Evolutionary conservation across 2,797 vertebrate species (phyloP), one percentile per base, ranked within the genome.

Genomic region (Perodicticus potto): DNA sequence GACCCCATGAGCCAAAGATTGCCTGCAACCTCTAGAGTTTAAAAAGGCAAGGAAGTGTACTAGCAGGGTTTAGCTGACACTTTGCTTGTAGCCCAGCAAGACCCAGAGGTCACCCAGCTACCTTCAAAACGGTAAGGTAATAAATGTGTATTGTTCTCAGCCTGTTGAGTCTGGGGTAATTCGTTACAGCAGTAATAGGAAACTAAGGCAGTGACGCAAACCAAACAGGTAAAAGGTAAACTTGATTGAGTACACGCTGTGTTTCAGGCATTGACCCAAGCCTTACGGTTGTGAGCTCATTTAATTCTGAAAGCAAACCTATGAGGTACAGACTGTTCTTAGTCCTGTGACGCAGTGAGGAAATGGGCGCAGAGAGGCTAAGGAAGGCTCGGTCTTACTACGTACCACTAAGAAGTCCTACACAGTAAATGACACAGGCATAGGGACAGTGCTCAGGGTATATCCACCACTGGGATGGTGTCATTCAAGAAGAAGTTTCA

Each of bases 121-220:
- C 23, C 90, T 90, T n/a, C 43, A 85, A 11, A 93, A 76, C 20
- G 80, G 3, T 70, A 89, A 57, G 3, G 82, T 90, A 78, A 92
- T 63, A 86, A 76, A 83, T n/a, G 27, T 67, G 6, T 89, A 11
- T 37, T 88, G 57, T 61, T 86, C 92, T 65, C 94, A 80, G 7
- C 16, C 70, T 16, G 65, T 81, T 77, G 70, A 57, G 1, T 80
- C 74, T 81, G 19, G 45, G 59, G 11, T 81, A 49, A 81, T 92
- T 94, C 78, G 6, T 94, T 92, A 87, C 2, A 95, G 69, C 29
- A 96, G 23, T 45, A 86, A 72, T 37, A 89, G 4, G 23, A 92
- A 93, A 74, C 37, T 32, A 86, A 78, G 53, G 70, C 7, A 27
- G 63, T 73, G 7, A 4, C 53, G 73, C 7, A 88, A 5, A 57